Evolutionary conservation across 2,888 invertebrate genomes (phyloP).

Genomic region (Gasteruption jaculator): DNA sequence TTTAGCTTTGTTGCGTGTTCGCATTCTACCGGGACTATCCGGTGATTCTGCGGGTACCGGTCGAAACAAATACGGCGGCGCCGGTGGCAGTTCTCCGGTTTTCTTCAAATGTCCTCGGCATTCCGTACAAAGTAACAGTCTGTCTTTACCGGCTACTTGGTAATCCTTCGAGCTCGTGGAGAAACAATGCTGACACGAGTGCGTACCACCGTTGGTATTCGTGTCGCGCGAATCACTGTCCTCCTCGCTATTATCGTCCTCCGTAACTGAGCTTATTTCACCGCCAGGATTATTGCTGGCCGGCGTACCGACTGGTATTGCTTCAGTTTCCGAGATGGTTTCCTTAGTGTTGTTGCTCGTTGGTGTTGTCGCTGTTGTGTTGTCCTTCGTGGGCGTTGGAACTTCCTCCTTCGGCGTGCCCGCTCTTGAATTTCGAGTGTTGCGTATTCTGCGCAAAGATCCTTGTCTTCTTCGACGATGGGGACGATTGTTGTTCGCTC

Average conservation of each 20-base stretch:
- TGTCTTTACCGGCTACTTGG: constrained; percentile 66
- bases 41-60: constrained; percentile 59
- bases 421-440: constrained; percentile 81
- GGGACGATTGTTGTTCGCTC: constrained; percentile 93
- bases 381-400: constrained; percentile 55
- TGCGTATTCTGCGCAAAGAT: constrained; percentile 81
- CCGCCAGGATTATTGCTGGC: constrained; percentile 49
- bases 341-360: constrained; percentile 35
- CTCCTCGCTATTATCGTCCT: constrained; percentile 91
- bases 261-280: constrained; percentile 71
- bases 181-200: constrained; percentile 69
- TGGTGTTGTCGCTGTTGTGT: constrained; percentile 28
- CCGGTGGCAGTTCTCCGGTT: constrained; percentile 67
- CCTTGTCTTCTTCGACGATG: constrained; percentile 85
- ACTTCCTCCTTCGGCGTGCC: constrained; percentile 72
- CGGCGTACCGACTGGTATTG: constrained; percentile 38
- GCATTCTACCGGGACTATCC: constrained; percentile 84
- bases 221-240: constrained; percentile 91
- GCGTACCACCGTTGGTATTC: constrained; percentile 46
- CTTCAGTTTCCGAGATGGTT: constrained; percentile 49
- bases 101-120: constrained; percentile 74
- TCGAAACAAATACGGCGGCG: constrained; percentile 56
- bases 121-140: constrained; percentile 68
- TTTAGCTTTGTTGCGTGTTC: constrained; percentile 78
- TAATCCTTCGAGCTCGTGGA: constrained; percentile 58